Percentiles rank a stretch among this genome's conserved stretches.
Evolutionary conservation across 2,797 vertebrate species (phyloP).

Genomic region (Cygnus olor): DNA sequence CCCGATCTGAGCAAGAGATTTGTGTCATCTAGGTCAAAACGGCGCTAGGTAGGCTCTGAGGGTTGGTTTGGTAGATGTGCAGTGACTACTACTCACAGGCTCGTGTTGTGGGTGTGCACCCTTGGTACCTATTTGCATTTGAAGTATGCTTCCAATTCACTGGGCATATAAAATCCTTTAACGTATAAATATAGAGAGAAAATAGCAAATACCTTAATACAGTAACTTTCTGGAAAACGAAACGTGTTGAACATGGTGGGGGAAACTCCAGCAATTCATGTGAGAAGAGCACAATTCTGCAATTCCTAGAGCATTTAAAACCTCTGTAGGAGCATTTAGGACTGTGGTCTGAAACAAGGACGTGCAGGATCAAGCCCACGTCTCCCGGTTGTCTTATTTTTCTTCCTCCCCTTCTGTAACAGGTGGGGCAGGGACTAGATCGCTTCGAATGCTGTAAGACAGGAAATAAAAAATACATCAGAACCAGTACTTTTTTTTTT

Average conservation of each 20-base stretch:
- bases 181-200: neutral
- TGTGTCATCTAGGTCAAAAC: neutral
- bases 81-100: constrained; percentile 39
- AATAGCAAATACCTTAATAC: neutral
- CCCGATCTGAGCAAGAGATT: neutral
- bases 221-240: neutral
- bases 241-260: neutral
- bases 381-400: neutral
- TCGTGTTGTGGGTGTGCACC: neutral
- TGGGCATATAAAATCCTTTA: constrained; percentile 32
- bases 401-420: neutral
- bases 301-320: neutral
- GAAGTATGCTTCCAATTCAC: constrained; percentile 5
- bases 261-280: neutral
- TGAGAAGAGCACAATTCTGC: neutral
- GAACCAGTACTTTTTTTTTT: neutral
- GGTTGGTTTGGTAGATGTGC: neutral
- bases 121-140: neutral
- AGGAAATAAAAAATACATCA: neutral
- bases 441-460: neutral
- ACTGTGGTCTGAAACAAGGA: neutral
- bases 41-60: neutral
- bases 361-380: neutral
- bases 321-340: neutral
- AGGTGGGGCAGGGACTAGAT: neutral